Conservation (phyloP, 2,113 vertebrate genomes). For the Baryphthengus martii region DNA sequence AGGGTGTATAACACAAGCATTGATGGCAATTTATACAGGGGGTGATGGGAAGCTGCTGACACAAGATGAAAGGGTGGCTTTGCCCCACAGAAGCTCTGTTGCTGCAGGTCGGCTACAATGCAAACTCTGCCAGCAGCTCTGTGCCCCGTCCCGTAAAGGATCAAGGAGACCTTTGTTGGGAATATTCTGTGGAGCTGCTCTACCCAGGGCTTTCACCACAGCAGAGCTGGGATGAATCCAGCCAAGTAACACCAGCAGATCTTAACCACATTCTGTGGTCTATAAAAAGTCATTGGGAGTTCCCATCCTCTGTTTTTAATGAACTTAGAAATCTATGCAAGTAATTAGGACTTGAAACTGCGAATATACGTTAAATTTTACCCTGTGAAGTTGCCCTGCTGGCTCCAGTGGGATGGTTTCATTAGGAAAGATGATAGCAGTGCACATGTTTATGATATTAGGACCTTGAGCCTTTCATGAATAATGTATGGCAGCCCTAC, state of each 20-base stretch:
- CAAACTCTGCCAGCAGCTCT: neutral
- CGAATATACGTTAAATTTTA: neutral
- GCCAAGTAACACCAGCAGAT: neutral
- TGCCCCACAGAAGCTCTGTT: neutral
- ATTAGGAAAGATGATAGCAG: neutral
- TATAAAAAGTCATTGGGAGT: neutral
- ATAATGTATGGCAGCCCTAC: neutral
- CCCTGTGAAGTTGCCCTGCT: neutral
- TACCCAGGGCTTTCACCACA: no score
- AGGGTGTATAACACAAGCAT: fast-evolving
- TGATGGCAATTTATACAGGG: neutral
- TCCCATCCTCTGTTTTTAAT: neutral
- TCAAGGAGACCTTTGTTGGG: fast-evolving
- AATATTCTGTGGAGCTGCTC: neutral
- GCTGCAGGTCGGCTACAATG: no score
- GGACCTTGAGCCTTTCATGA: neutral
- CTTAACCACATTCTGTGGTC: neutral
- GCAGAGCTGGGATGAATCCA: neutral
- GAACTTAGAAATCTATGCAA: neutral
- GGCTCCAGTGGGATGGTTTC: neutral
- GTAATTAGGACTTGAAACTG: neutral
- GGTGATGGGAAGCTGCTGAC: neutral
- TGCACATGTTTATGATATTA: neutral
- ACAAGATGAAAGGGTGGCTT: neutral
- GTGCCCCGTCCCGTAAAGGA: neutral